A percentile compares a stretch with the other conserved stretches of the same genome.
These are phyloP conservation scores for Darevskia nairensis DNA, from an alignment of 2,797 vertebrate species.

Conservation along the genomic window DNA sequence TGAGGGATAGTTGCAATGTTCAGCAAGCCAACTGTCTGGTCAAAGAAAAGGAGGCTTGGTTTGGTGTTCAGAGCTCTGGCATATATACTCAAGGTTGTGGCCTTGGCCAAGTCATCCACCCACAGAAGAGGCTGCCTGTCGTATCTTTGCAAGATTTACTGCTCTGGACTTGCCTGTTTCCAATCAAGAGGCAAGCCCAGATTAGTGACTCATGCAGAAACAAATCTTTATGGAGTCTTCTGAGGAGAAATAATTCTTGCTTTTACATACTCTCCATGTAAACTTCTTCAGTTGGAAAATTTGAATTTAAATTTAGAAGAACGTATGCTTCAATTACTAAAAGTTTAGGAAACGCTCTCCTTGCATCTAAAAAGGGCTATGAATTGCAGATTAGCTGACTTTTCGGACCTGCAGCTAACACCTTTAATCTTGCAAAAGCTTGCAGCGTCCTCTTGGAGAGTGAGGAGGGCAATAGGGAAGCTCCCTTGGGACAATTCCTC, in stretches of 20 bases:
- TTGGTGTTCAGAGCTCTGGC: not conserved
- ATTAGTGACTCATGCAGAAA: not conserved
- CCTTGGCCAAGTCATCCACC: not conserved
- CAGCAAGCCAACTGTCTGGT: not conserved
- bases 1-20: not conserved
- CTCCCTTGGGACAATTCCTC: not conserved
- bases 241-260: not conserved
- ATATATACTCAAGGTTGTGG: not conserved
- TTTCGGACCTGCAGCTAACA: not conserved
- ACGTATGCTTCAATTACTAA: not conserved
- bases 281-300: not conserved
- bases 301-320: not conserved
- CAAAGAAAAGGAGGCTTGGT: not conserved
- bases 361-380: not conserved
- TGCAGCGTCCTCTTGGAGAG: not conserved
- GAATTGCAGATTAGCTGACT: not conserved
- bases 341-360: not conserved
- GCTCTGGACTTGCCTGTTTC: not conserved
- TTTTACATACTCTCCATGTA: not conserved
- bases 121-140: not conserved
- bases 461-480: not conserved
- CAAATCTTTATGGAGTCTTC: not conserved
- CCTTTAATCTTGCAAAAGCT: not conserved
- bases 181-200: not conserved
- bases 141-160: not conserved